Conservation (phyloP, 2,888 invertebrate species). For the Ennomos quercinarius region DNA sequence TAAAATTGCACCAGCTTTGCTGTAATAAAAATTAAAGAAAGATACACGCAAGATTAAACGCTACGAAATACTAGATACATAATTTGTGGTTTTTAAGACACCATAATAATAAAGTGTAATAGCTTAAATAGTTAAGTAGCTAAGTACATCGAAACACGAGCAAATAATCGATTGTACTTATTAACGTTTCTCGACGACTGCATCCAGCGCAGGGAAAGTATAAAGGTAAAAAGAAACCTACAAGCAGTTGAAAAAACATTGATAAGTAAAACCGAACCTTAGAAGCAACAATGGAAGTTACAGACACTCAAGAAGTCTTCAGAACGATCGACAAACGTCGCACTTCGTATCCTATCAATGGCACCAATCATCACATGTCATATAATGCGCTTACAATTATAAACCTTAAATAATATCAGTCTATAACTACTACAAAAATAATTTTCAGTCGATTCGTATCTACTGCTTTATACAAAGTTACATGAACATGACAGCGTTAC, state of each 20-base stretch:
- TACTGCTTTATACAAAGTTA: slow-evolving; percentile 73
- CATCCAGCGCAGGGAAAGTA: slow-evolving; percentile 2
- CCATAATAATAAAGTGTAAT: slow-evolving; percentile 27
- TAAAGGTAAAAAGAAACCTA: slow-evolving; percentile 2
- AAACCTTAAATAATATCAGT: slow-evolving; percentile 81
- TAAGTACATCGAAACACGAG: slow-evolving; percentile 35
- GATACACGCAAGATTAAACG: slow-evolving; percentile 40
- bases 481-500: slow-evolving; percentile 54
- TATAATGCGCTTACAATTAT: slow-evolving; percentile 78
- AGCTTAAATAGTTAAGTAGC: slow-evolving; percentile 41
- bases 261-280: slow-evolving; percentile 35
- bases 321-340: slow-evolving; percentile 67
- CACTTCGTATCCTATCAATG: slow-evolving; percentile 83
- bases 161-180: slow-evolving; percentile 32
- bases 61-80: slow-evolving; percentile 41
- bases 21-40: slow-evolving; percentile 35
- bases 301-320: slow-evolving; percentile 68
- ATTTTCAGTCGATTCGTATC: slow-evolving; percentile 83
- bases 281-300: slow-evolving; percentile 80
- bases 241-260: slow-evolving; percentile 21
- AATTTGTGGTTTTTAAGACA: slow-evolving; percentile 36
- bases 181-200: slow-evolving; percentile 21
- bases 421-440: slow-evolving; percentile 85
- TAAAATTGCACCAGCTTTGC: slow-evolving; percentile 45
- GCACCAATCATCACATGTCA: slow-evolving; percentile 85